These are phyloP conservation scores for Orchestia grillus DNA, from an alignment of 1,140 invertebrate species.

Conservation along the genomic window DNA sequence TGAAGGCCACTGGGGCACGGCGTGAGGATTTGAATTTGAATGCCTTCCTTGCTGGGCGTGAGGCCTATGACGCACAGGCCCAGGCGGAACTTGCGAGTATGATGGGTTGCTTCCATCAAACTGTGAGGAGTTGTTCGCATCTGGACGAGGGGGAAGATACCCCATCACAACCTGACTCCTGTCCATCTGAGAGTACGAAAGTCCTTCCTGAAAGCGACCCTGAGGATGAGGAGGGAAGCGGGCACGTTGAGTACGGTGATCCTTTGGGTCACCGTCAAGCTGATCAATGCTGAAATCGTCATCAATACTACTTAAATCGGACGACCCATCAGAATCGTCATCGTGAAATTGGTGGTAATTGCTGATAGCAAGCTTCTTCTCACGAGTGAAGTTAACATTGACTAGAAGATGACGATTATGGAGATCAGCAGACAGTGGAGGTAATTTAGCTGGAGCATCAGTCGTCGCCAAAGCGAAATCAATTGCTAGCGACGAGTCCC, in stretches of 20 bases:
- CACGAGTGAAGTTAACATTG: not conserved
- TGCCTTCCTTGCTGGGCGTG: not conserved
- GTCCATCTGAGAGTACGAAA: not conserved
- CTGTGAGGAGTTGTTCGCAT: not conserved
- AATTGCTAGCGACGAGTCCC: not conserved
- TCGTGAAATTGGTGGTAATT: not conserved
- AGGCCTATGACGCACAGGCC: not conserved
- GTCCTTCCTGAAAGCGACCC: constrained; percentile 16
- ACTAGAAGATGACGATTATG: not conserved
- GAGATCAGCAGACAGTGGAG: not conserved
- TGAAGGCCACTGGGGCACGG: constrained; percentile 6
- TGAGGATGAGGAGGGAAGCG: not conserved
- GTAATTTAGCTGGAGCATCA: not conserved
- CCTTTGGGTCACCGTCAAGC: not conserved
- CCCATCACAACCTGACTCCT: not conserved
- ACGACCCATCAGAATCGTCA: not conserved
- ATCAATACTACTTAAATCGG: not conserved
- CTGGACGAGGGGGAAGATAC: constrained; percentile 27
- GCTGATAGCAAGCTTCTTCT: not conserved
- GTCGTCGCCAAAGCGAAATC: not conserved
- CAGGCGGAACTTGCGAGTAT: not conserved
- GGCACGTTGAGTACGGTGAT: not conserved
- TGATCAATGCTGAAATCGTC: constrained; percentile 11
- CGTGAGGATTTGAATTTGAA: not conserved
- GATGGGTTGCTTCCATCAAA: not conserved